A percentile compares a stretch with the other conserved stretches of the same genome.
Evolutionary conservation across 1,140 invertebrate species (phyloP).

Genomic region (Oncopeltus fasciatus): DNA sequence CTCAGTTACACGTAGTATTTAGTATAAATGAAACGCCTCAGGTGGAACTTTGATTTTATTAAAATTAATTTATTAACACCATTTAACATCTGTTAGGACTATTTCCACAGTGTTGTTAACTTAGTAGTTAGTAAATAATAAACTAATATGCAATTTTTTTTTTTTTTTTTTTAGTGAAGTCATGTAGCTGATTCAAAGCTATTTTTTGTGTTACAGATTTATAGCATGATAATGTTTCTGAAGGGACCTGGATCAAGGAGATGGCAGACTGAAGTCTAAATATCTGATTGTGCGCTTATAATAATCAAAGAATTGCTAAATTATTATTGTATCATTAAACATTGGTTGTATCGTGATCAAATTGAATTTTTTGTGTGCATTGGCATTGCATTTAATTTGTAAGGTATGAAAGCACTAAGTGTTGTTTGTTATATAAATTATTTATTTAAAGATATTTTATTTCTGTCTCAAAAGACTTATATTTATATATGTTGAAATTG

Average conservation of each 20-base stretch:
- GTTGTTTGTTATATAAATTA: constrained; percentile 1
- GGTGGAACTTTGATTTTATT: neutral
- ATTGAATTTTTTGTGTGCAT: neutral
- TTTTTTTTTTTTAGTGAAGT: neutral
- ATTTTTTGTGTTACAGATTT: constrained; percentile 14
- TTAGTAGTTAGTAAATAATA: neutral
- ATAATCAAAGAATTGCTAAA: constrained; percentile 3
- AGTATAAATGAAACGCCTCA: neutral
- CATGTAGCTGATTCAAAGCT: neutral
- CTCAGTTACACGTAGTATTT: neutral
- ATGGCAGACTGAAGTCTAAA: constrained; percentile 14
- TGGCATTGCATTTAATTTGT: constrained; percentile 8
- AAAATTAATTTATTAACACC: neutral
- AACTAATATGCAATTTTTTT: too few species aligned
- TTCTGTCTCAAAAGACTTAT: neutral
- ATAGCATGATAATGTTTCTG: constrained; percentile 7
- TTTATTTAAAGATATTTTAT: neutral
- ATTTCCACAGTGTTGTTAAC: neutral
- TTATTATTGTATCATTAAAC: constrained; percentile 1
- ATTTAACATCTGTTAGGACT: neutral
- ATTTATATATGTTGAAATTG: neutral
- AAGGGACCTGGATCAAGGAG: constrained; percentile 6
- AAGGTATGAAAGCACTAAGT: neutral
- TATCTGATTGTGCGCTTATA: constrained; percentile 5
- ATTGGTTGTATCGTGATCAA: constrained; percentile 1